phyloP scores from a whole-genome alignment of 2,797 vertebrate species.

The Lithobates pipiens region DNA sequence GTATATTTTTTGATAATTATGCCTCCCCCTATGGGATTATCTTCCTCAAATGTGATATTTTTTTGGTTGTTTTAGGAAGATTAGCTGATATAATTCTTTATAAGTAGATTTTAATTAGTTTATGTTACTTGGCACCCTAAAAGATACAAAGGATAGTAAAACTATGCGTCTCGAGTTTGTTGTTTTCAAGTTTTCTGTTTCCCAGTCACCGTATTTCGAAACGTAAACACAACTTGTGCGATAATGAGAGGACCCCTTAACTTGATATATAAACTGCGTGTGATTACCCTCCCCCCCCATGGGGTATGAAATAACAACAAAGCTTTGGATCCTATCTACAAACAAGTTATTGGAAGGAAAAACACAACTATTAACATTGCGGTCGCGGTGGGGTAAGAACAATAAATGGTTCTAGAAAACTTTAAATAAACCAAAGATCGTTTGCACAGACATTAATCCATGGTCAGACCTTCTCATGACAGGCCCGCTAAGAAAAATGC shows the following conservation, averaged over 20 bases:
- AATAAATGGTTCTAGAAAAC: conserved; percentile 8
- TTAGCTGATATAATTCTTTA: background rate
- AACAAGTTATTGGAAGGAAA: background rate
- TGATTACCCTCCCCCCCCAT: background rate
- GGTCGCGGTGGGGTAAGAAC: background rate
- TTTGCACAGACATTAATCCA: background rate
- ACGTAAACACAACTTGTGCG: background rate
- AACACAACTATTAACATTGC: background rate
- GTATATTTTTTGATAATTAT: no score
- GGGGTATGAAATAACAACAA: background rate
- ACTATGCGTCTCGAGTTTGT: background rate
- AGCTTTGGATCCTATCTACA: background rate
- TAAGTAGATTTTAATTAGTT: background rate
- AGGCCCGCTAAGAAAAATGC: background rate
- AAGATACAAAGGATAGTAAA: background rate
- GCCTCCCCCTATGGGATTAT: no score
- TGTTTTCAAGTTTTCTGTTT: background rate
- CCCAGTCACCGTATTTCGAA: background rate
- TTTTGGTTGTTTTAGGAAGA: background rate
- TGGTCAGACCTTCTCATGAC: background rate
- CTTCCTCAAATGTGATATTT: no score
- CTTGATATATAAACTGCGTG: background rate
- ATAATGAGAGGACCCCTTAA: conserved; percentile 1
- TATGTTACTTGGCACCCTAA: background rate
- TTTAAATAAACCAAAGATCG: background rate